Conservation (phyloP, 1,140 invertebrate genomes). For the Atta texana region DNA sequence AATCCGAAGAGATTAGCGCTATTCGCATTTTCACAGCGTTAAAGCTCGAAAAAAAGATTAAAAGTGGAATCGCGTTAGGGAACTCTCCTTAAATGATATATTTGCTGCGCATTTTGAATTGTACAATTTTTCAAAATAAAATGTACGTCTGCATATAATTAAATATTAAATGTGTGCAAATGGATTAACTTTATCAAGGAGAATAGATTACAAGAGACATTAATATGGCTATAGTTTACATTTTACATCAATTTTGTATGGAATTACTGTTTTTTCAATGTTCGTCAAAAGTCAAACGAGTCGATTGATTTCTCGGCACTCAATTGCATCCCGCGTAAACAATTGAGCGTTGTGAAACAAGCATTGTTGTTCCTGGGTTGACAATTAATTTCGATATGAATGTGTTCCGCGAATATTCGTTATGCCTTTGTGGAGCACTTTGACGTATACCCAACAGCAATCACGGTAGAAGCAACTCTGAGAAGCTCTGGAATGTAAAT, state of each 20-base stretch:
- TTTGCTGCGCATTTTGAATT: background rate
- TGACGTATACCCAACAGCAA: background rate
- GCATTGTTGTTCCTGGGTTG: background rate
- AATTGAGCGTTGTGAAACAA: background rate
- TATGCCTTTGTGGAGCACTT: background rate
- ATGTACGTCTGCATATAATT: background rate
- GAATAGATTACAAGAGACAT: background rate
- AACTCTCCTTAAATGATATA: background rate
- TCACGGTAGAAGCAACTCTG: constrained; percentile 8
- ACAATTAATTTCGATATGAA: constrained; percentile 12
- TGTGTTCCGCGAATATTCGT: background rate
- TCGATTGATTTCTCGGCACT: background rate
- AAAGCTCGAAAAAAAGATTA: background rate
- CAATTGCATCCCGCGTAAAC: background rate
- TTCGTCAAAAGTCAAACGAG: background rate
- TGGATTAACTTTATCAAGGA: background rate
- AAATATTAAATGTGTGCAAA: background rate
- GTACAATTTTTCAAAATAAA: background rate
- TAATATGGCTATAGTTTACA: background rate
- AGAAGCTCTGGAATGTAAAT: constrained; percentile 29
- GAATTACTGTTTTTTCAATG: background rate
- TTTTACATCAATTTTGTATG: background rate
- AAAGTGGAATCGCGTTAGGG: background rate
- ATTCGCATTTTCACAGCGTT: background rate
- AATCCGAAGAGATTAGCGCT: background rate